Percentiles rank a stretch among this genome's conserved stretches.
phyloP scores from a whole-genome alignment of 2,113 vertebrate genomes.

The Anser cygnoides region DNA sequence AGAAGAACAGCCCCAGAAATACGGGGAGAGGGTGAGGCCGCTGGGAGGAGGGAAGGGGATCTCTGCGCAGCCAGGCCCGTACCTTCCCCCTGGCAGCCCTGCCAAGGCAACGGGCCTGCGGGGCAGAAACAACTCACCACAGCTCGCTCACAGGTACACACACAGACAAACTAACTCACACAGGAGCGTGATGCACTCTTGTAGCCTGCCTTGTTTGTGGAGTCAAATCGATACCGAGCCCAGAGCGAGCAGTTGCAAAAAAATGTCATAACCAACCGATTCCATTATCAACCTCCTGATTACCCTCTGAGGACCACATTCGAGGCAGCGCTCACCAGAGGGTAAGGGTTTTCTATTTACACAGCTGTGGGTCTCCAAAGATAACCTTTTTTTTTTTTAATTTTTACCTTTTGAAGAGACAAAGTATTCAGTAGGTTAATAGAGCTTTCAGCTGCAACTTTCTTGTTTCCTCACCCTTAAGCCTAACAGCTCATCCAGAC shows the following conservation, averaged over 20 bases:
- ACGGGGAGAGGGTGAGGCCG: fast-evolving
- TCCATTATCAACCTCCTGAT: background rate
- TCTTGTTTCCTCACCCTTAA: background rate
- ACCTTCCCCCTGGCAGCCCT: background rate
- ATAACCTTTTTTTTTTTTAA: background rate
- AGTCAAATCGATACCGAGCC: fast-evolving
- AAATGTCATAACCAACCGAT: background rate
- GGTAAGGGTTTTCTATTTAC: background rate
- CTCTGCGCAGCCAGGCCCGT: background rate
- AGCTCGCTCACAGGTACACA: background rate
- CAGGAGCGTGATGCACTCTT: fast-evolving
- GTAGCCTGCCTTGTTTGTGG: background rate
- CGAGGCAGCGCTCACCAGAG: background rate
- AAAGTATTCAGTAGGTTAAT: background rate
- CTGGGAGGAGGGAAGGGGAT: background rate
- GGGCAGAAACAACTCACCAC: fast-evolving
- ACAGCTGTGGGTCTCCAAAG: conserved; percentile 23
- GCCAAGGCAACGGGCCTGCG: fast-evolving
- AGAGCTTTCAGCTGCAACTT: conserved; percentile 16
- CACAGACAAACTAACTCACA: fast-evolving
- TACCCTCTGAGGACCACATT: background rate
- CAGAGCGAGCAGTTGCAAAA: background rate
- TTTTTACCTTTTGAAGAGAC: background rate
- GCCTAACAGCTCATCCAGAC: background rate
- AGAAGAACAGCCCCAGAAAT: background rate